Evolutionary conservation across 2,113 vertebrate species (phyloP).

Genomic region (Pterocles orientalis): DNA sequence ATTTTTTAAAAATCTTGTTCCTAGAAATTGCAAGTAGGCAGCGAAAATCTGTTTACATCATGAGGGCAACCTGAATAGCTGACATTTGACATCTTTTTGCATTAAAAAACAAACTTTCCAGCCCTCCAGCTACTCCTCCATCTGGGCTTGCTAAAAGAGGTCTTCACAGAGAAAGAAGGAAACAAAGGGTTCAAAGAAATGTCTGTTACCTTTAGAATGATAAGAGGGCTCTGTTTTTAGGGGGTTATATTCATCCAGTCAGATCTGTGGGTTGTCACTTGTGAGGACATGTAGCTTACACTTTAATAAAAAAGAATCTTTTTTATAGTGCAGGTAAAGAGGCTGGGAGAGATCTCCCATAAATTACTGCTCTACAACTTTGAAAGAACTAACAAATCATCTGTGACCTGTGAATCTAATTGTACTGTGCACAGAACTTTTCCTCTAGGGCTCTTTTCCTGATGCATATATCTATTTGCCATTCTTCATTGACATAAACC

Average conservation of each 20-base stretch:
- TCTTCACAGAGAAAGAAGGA: not conserved
- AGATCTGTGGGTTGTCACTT: not conserved
- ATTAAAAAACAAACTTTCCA: not conserved
- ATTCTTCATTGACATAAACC: constrained; percentile 16
- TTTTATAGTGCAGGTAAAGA: not conserved
- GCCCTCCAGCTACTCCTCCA: not conserved
- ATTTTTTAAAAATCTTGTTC: not conserved
- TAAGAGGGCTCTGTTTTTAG: not conserved
- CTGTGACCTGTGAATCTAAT: constrained; percentile 31
- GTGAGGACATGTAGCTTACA: not conserved
- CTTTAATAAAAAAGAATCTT: not conserved
- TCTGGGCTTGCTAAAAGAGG: not conserved
- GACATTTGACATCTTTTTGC: not conserved
- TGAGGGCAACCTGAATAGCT: not conserved
- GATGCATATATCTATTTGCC: not conserved
- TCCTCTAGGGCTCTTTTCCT: not conserved
- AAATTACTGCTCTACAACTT: not conserved
- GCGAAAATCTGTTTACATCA: not conserved
- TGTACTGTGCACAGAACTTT: constrained; percentile 28
- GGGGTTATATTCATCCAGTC: not conserved
- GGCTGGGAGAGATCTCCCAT: not conserved
- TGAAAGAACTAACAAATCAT: constrained; percentile 26
- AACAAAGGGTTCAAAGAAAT: not conserved
- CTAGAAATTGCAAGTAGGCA: not conserved
- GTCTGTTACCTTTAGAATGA: not conserved